A percentile compares a stretch with the other conserved stretches of the same genome.
Conservation (phyloP, 1,140 invertebrate species). For the Lineus longissimus region DNA sequence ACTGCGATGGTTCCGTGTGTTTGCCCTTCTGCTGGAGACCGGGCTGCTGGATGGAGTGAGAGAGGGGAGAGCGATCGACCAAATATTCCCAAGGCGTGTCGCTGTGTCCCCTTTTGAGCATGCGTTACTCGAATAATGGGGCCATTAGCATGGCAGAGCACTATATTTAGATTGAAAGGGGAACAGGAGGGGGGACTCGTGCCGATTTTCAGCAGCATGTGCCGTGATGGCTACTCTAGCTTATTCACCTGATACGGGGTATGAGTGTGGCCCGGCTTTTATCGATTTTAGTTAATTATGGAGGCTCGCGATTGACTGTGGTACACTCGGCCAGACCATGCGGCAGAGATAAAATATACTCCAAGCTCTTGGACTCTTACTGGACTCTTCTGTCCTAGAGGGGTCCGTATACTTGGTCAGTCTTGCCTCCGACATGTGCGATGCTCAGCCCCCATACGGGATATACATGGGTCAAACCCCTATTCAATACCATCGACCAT, state of each 20-base stretch:
- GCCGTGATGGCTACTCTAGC: too few relatives aligned
- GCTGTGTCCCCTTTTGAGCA: slow-evolving; percentile 6
- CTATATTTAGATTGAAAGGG: background rate
- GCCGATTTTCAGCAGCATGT: background rate
- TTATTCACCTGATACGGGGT: background rate
- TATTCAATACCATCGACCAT: too few relatives aligned
- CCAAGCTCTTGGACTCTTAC: background rate
- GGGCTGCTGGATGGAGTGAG: too few relatives aligned
- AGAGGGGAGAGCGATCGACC: background rate
- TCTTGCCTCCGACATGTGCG: too few relatives aligned
- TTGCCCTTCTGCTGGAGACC: background rate
- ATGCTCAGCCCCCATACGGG: too few relatives aligned
- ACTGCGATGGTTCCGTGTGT: background rate
- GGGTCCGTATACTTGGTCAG: too few relatives aligned
- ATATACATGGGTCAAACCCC: too few relatives aligned
- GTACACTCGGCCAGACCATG: background rate
- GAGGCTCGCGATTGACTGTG: background rate
- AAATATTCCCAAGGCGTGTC: background rate
- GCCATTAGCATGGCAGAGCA: background rate
- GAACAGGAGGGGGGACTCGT: slow-evolving; percentile 1
- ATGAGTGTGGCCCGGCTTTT: background rate
- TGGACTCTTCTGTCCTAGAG: too few relatives aligned
- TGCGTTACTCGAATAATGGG: background rate
- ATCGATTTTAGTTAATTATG: background rate
- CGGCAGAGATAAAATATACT: background rate